Evolutionary conservation across 2,797 vertebrate genomes (phyloP), one percentile per base, ranked within the genome.

Genomic region (Phalloptychus januarius): DNA sequence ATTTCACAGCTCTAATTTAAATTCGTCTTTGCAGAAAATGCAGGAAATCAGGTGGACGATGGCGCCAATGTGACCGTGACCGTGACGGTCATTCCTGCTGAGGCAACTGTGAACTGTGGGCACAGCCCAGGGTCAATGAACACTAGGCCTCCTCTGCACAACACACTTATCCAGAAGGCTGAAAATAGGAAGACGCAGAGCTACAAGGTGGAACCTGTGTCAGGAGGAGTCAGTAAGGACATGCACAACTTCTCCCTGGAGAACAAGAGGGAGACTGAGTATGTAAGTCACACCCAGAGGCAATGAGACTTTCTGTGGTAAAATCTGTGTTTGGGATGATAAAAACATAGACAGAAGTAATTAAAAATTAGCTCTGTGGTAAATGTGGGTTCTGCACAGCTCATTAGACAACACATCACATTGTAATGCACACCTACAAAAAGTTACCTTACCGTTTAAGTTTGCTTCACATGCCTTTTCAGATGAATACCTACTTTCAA

Each of bases 231-330:
- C 90, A 96, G 95, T 75, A 95, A 93, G 0, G 97, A 99, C 88
- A 95, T 96, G 44, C 94, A 97, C 88, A 98, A 98, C 94, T 97
- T 97, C 92, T 98, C 97, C 93, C 96, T 97, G 48, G 97, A 98
- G 90, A 96, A 93, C 86, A 97, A 98, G 90, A 95, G 95, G 91
- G 97, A 98, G 91, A 95, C 94, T 2, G 97, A 98, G 95, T 98
- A 98, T 71, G 98, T 99, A 95, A 98, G 97, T 96, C 71, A 80
- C 80, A 79, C 71, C 61, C 56, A 36, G 58, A 65, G 45, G 31
- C 74, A 77, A 69, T 45, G 25, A 76, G 0, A 40, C 42, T 75
- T 76, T 76, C 28, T 75, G 52, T 48, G 36, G 67, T 7, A 77
- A 77, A 36, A 52, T 40, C 13, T 75, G 23, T 80, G 45, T 76